Evolutionary conservation across 2,888 invertebrate species (phyloP), one percentile per base, ranked within the genome.

Genomic region (Zaprionus lineosus): DNA sequence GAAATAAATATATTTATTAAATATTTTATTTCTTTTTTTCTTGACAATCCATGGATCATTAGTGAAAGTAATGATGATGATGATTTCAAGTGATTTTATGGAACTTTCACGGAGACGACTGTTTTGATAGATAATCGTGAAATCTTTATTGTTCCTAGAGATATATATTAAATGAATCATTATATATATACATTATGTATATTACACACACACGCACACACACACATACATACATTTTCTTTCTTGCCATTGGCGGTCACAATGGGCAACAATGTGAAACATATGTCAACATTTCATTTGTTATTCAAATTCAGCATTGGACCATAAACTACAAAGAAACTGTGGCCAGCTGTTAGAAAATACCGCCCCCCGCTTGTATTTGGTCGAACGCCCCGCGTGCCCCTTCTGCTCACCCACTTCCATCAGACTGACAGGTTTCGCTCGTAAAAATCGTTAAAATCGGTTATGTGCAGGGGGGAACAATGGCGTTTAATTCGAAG

Each of bases 271-370:
- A 83, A 86, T 78, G 68, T 75, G 79, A 74, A 86, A 77, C 76
- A 86, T 77, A 87, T 87, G 87, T 87, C 88, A 87, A 86, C 87
- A 78, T 79, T 84, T 81, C 77, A 73, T 86, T 87, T 87, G 83
- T 87, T 87, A 87, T 87, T 84, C 78, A 83, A 86, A 86, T 87
- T 51, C 29, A 43, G 36, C 50, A 53, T 52, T 55, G 62, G 37
- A 31, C 60, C 70, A 84, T 67, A 83, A 85, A 75, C 58, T 62
- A 74, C 64, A 67, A 66, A 40, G 50, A 51, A 68, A 58, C 74
- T 62, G 58, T 62, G 39, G 19, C 51, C 74, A 68, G 62, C 58
- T 70, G 69, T 61, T 73, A 41, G 19, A 31, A 15, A 53, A 37
- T 55, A n/a, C 36, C 51, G 26, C 6, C 9, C 56, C 33, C 7